Evolutionary conservation across 1,140 invertebrate species (phyloP).

Genomic region (Uloborus diversus): DNA sequence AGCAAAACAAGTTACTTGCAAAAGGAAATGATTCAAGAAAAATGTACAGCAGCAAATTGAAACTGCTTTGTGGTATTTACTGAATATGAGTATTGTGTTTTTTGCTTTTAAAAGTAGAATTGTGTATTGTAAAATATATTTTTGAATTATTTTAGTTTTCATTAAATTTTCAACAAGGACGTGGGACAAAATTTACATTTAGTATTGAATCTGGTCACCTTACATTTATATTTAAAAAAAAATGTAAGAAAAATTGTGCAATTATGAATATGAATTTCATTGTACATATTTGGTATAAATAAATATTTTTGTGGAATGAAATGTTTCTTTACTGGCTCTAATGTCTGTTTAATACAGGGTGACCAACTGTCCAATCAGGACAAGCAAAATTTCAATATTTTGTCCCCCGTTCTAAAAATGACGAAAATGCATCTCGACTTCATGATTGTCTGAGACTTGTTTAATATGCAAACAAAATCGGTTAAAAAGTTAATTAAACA

Average conservation of each 20-base stretch:
- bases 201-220: slow-evolving; percentile 39
- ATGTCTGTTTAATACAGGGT: slow-evolving; percentile 12
- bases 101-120: too few relatives aligned
- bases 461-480: too few relatives aligned
- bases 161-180: neutral
- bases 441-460: too few relatives aligned
- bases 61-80: too few relatives aligned
- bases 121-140: neutral
- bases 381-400: neutral
- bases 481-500: too few relatives aligned
- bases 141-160: neutral
- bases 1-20: too few relatives aligned
- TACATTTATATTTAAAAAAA: neutral
- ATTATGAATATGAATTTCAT: slow-evolving; percentile 2
- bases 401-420: neutral
- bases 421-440: neutral
- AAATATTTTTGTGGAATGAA: slow-evolving; percentile 9
- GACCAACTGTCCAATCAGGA: slow-evolving; percentile 28
- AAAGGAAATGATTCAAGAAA: too few relatives aligned
- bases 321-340: slow-evolving; percentile 21
- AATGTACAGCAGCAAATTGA: too few relatives aligned
- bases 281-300: slow-evolving; percentile 25
- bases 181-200: slow-evolving; percentile 19
- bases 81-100: too few relatives aligned
- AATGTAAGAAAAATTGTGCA: neutral